These are phyloP conservation scores for Campoletis raptor DNA, from an alignment of 2,888 invertebrate genomes.

Conservation along the genomic window DNA sequence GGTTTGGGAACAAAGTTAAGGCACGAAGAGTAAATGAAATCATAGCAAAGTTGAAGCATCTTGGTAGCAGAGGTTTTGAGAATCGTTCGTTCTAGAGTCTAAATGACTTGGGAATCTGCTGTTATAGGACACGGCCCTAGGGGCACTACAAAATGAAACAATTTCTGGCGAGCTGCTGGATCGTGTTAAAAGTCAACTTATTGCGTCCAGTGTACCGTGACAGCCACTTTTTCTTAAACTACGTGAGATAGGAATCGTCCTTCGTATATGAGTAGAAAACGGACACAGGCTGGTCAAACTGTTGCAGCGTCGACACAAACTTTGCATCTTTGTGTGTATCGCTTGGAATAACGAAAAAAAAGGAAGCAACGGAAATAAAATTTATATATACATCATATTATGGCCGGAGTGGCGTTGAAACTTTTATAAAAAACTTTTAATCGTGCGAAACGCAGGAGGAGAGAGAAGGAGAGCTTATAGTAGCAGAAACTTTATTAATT, in stretches of 20 bases:
- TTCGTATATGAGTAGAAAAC: not conserved
- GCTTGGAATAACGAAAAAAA: not conserved
- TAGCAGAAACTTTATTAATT: constrained; percentile 63
- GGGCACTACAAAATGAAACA: constrained; percentile 76
- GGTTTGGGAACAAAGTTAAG: constrained; percentile 71
- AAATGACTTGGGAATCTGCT: constrained; percentile 52
- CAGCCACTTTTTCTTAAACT: constrained; percentile 12
- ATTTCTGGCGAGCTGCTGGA: constrained; percentile 76
- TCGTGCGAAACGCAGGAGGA: constrained; percentile 23
- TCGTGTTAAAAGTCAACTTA: constrained; percentile 77
- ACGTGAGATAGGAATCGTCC: not conserved
- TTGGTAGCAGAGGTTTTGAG: constrained; percentile 45
- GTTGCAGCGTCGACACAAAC: not conserved
- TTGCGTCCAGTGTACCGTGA: constrained; percentile 60
- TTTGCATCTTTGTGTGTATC: not conserved
- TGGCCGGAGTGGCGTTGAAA: constrained; percentile 1
- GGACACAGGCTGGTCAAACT: constrained; percentile 8
- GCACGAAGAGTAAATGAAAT: constrained; percentile 77
- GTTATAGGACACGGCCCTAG: constrained; percentile 58
- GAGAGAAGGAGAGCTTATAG: constrained; percentile 7
- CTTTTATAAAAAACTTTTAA: constrained; percentile 57
- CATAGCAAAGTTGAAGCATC: constrained; percentile 74
- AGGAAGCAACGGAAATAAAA: not conserved
- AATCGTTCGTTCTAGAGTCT: constrained; percentile 34
- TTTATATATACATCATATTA: not conserved